Evolutionary conservation across 1,140 invertebrate species (phyloP), one percentile per base, ranked within the genome.

Genomic region (Drosophila micromelanica): DNA sequence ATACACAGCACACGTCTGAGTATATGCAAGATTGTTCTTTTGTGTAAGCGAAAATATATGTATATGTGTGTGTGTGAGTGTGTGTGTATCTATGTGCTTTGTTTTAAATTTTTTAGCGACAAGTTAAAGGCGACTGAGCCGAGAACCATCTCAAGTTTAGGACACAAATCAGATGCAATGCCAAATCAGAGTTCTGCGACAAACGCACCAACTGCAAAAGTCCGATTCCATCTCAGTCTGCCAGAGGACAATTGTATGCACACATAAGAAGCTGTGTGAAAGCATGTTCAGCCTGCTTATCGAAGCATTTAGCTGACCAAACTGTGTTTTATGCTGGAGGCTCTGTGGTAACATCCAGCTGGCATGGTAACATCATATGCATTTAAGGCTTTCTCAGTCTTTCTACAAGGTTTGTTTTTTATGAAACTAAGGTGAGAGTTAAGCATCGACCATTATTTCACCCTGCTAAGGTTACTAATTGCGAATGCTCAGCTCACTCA

Each of bases 91-190:
- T 49, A 61, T 78, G 79, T 68, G 65, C 75, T 68, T 11, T 13
- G 52, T 8, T 42, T 42, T 23, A 51, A 75, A 35, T 73, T 60
- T 62, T 62, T 52, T 57, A 52, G 68, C 62, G 63, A 75, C n/a
- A 45, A 59, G 42, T 73, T 77, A 52, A 82, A 79, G 68, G 73
- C 80, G 77, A 72, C 81, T 90, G 72, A 86, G 86, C 81, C 78
- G 81, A 74, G 68, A 81, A 87, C 86, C 73, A 78, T 80, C 79
- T 89, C 78, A 85, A 90, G 77, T 84, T 74, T 49, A 73, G 71
- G 67, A 57, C 73, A 84, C 71, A 81, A 51, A 73, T 59, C 56
- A 71, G 63, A 54, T 52, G 43, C 40, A 48, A 46, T 52, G 51
- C 27, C 54, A 49, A 71, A 61, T 67, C 64, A 30, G 43, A 65